Base-by-base conservation (phyloP, 1,140 invertebrate species). In the Glomeris maerens region DNA sequence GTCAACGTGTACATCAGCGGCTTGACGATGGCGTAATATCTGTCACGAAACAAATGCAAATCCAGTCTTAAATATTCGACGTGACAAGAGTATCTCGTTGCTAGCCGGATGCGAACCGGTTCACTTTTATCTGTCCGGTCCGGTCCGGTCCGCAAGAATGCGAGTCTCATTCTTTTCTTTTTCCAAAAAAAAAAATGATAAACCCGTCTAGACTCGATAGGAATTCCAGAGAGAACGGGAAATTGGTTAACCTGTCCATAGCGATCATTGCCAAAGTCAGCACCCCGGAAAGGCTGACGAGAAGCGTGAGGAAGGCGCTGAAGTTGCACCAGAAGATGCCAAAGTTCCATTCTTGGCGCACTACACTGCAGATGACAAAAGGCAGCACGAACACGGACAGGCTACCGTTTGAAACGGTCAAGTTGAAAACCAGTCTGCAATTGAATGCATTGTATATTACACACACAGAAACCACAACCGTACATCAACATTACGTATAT, bases 11-110 rank as follows among this genome's bases (percentile, higher is more conserved):
- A 55, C 27, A 54, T 26, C 51, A 55, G 45, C 14, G 54, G 54
- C 40, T 49, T 54, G 2, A 55, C 54, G 26, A 55, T 55, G 28
- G 54, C 54, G 31, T 31, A 53, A 40, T 55, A 55, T 20, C 54
- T 55, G 25, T 4, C 4, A 13, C n/a, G 5, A 52, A 26, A 14
- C 23, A 28, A 36, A 39, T 10, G 17, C 10, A 36, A 2, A 14
- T 4, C 17, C 22, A n/a, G 22, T 17, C 7, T 2, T 13, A 38
- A 36, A 25, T 17, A 14, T 20, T 22, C 10, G 7, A 10, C 1
- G 13, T 50, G 3, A n/a, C 3, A 27, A 21, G 22, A 51, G 22
- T 23, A 23, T n/a, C 25, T 17, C 27, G 21, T 17, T 14, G 7
- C n/a, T n/a, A 26, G 7, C 10, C 5, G 4, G 21, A 2, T 17